Evolutionary conservation across 2,797 vertebrate genomes (phyloP), one percentile per base, ranked within the genome.

Genomic region (Anguilla megastoma): DNA sequence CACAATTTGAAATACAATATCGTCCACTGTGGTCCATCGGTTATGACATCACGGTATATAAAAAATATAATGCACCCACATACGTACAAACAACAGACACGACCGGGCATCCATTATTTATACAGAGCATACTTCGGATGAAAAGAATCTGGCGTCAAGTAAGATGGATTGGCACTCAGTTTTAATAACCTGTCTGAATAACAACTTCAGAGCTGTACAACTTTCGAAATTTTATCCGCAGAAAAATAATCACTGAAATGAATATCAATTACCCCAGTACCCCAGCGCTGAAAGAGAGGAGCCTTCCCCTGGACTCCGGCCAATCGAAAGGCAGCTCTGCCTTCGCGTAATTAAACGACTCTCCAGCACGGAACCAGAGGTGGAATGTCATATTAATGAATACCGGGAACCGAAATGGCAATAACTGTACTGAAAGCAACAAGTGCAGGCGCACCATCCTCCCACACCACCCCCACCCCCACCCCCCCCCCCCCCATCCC

Each of bases 161-260:
- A 91, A 88, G 95, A 90, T 10, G 93, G 95, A 94, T 92, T 45
- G 94, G 94, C 95, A 93, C 90, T 94, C 50, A 87, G 92, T 90
- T 90, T 93, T 90, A 87, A 92, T 86, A 90, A 92, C 90, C 90
- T 93, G 91, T 91, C 88, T 10, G 90, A 91, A 93, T 94, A 91
- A 84, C 82, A 88, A 91, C 88, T 92, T 85, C 21, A 50, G 69
- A 87, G 80, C 79, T 89, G 24, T 66, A 66, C 63, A 66, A 66
- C 60, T 66, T 66, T 24, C 36, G 0, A 41, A 85, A 89, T 88
- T 71, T 71, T n/a, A 87, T 84, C 84, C 87, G 52, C 1, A 41
- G 56, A 58, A 9, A 87, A 79, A 1, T 80, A 0, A 79, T 58
- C 60, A 69, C 21, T 16, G 86, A 91, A 92, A 89, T 85, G 74